These are phyloP conservation scores for Erythrocercus mccallii DNA, from an alignment of 2,113 vertebrate species.

Conservation along the genomic window DNA sequence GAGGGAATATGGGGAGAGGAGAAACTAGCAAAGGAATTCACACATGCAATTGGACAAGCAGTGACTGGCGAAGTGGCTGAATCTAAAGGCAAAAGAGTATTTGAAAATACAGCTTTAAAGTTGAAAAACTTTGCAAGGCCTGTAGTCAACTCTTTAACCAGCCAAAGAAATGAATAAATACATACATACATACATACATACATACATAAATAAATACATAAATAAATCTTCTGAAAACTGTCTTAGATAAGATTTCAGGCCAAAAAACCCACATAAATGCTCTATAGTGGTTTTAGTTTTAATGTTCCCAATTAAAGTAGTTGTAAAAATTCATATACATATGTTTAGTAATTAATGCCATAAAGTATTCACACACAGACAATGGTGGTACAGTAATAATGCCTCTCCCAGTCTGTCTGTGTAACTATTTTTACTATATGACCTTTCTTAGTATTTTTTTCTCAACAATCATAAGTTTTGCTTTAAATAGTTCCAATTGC, in stretches of 20 bases:
- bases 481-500: neutral
- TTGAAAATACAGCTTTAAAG: neutral
- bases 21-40: neutral
- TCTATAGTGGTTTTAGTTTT: neutral
- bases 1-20: neutral
- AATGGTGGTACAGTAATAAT: slow-evolving; percentile 26
- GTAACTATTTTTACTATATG: slow-evolving; percentile 22
- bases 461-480: slow-evolving; percentile 30
- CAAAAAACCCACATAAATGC: neutral
- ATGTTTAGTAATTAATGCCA: slow-evolving; percentile 46
- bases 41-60: neutral
- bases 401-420: slow-evolving; percentile 23
- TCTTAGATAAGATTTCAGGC: neutral
- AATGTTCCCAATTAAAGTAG: neutral
- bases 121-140: neutral
- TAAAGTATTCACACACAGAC: slow-evolving; percentile 23
- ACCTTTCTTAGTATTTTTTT: neutral
- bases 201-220: neutral
- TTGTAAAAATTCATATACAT: slow-evolving; percentile 31
- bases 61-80: neutral
- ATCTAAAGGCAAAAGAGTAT: neutral
- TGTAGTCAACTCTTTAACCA: neutral
- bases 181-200: too few relatives aligned
- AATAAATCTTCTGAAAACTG: neutral
- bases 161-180: too few relatives aligned